phyloP scores from a whole-genome alignment of 1,140 invertebrate species.

The Callitettix versicolor region DNA sequence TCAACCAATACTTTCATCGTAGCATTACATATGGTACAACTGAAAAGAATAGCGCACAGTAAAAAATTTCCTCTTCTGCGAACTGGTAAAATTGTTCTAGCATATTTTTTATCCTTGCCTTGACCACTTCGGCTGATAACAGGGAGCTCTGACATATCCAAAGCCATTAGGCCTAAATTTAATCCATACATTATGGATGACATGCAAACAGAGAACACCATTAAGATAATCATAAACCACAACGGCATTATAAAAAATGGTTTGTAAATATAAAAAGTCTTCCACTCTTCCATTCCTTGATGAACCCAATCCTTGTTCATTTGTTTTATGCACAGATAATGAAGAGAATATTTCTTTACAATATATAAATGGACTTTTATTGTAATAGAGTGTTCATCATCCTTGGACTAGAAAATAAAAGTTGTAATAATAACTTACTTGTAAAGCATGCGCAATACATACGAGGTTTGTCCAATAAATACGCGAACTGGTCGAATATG shows the following conservation, averaged over 20 bases:
- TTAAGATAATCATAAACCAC: neutral
- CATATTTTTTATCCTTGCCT: conserved; percentile 35
- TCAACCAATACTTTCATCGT: conserved; percentile 50
- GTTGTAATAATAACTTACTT: too few species aligned
- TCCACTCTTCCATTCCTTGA: neutral
- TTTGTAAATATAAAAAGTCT: neutral
- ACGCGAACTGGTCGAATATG: too few species aligned
- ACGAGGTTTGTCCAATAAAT: too few species aligned
- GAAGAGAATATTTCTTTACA: too few species aligned
- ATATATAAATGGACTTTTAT: too few species aligned
- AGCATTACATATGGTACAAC: conserved; percentile 43
- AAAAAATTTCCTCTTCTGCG: conserved; percentile 47
- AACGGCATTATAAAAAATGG: neutral
- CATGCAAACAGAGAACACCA: neutral
- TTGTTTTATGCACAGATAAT: neutral
- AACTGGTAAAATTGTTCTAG: conserved; percentile 37
- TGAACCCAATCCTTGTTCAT: neutral
- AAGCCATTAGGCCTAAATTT: conserved; percentile 50
- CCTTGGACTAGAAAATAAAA: too few species aligned
- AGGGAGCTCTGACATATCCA: conserved; percentile 46
- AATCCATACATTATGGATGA: conserved; percentile 44
- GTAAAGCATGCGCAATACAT: too few species aligned
- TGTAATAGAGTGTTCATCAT: too few species aligned
- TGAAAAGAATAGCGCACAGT: conserved; percentile 46
- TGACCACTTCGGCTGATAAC: conserved; percentile 34